These are phyloP conservation scores for Acrossocheilus wenchowensis DNA, from an alignment of 2,797 vertebrate species.

Conservation along the genomic window DNA sequence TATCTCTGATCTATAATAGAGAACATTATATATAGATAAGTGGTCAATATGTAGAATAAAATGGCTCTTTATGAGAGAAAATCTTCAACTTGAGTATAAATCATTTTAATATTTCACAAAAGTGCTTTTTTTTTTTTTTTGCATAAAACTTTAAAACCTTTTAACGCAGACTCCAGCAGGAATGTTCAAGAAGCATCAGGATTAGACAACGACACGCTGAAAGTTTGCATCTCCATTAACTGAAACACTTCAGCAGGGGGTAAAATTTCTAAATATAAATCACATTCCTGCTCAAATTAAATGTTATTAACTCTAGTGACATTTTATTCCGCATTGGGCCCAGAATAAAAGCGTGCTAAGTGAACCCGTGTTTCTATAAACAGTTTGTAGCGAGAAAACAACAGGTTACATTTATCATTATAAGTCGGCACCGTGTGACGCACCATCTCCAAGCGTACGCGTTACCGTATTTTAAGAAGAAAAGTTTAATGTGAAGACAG, in stretches of 20 bases:
- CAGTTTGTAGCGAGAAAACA: slow-evolving; percentile 48
- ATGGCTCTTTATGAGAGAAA: neutral
- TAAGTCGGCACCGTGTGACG: slow-evolving; percentile 42
- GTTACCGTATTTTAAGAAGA: slow-evolving; percentile 38
- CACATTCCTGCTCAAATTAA: slow-evolving; percentile 35
- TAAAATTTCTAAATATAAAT: slow-evolving; percentile 42
- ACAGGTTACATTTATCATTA: slow-evolving; percentile 55
- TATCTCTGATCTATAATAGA: no score
- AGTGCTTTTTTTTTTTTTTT: neutral
- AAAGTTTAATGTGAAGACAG: slow-evolving; percentile 57
- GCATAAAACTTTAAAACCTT: slow-evolving; percentile 10
- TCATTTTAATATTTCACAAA: neutral
- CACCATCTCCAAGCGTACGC: slow-evolving; percentile 48
- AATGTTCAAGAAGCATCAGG: slow-evolving; percentile 32
- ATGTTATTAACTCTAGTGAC: slow-evolving; percentile 35
- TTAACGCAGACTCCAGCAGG: slow-evolving; percentile 9
- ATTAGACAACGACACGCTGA: neutral
- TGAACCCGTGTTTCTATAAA: slow-evolving; percentile 46
- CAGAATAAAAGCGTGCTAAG: slow-evolving; percentile 19
- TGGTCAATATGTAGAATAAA: neutral
- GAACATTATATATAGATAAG: no score
- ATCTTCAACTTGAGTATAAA: neutral
- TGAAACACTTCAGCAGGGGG: slow-evolving; percentile 35
- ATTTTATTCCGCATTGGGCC: slow-evolving; percentile 19
- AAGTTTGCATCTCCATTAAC: slow-evolving; percentile 43